Evolutionary conservation across 2,888 invertebrate genomes (phyloP), one percentile per base, ranked within the genome.

Genomic region (Zygothrica quintamaculata): DNA sequence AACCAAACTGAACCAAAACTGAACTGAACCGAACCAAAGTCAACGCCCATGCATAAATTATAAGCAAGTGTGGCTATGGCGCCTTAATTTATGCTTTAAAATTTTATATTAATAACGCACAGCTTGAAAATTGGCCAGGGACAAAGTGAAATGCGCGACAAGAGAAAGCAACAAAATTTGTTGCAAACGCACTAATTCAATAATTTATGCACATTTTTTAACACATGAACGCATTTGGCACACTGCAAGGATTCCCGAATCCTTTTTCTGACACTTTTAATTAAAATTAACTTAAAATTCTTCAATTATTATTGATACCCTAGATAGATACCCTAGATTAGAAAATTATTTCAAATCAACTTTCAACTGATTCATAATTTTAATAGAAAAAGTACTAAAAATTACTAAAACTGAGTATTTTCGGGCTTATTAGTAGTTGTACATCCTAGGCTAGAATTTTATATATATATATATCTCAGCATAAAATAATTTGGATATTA

Each of bases 181-280:
- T 67, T 64, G 74, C 66, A 75, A 77, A 71, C 69, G 72, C 67
- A 81, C 81, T 87, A 87, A 85, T 88, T 85, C 85, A 85, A 84
- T 88, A 87, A 88, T 85, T 87, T 87, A 87, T 85, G 87, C 80
- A 77, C 78, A 84, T 87, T 85, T 84, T 85, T 78, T 66, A 76
- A 74, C 71, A 66, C 79, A 74, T 79, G 79, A 77, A 51, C 55
- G 66, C 59, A 65, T 65, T 53, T 51, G 47, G 55, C 22, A 50
- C 42, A 56, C 22, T 57, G 64, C 51, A 59, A 50, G 64, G 62
- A 62, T 51, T 65, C 61, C 29, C 26, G 42, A 71, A 74, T 65
- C 66, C 74, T 65, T 73, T 70, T 57, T 57, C 61, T 56, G 59
- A 44, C 58, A 59, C 58, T 71, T 74, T 71, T 68, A 77, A 77